These are phyloP conservation scores for Anagyrus pseudococci DNA, from an alignment of 2,888 invertebrate species.

Conservation along the genomic window DNA sequence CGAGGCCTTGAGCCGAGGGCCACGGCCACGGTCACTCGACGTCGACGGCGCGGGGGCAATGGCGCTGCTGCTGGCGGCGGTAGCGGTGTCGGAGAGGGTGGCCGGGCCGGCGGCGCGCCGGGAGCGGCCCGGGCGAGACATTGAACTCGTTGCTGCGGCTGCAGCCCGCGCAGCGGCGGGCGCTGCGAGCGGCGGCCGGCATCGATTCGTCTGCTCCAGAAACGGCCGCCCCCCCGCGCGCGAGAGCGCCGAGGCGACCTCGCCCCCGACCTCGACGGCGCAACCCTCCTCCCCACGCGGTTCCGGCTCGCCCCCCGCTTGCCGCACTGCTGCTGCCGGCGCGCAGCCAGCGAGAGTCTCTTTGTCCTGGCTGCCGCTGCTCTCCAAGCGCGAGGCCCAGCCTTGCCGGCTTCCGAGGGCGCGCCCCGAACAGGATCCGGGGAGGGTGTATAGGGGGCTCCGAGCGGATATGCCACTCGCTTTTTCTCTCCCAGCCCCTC, in stretches of 20 bases:
- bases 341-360: not conserved
- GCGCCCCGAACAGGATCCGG: no score
- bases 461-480: no score
- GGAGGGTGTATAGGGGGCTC: no score
- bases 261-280: conserved; percentile 2
- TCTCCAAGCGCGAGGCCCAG: no score
- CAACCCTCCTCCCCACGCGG: not conserved
- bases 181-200: conserved; percentile 35
- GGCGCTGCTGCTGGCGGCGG: conserved; percentile 41
- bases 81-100: conserved; percentile 36
- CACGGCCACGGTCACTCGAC: conserved; percentile 52
- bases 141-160: conserved; percentile 53
- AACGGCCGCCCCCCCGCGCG: conserved; percentile 44
- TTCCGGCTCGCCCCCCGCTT: not conserved
- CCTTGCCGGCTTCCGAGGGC: no score
- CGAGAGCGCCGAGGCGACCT: no score
- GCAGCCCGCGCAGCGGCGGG: conserved; percentile 5
- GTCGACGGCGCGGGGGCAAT: conserved; percentile 42
- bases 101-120: conserved; percentile 44
- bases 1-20: conserved; percentile 43
- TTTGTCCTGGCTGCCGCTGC: not conserved
- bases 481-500: no score
- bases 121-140: conserved; percentile 55
- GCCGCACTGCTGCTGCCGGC: no score
- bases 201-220: conserved; percentile 59